Conservation (phyloP, 2,888 invertebrate species). For the Mycalesis mineus region DNA sequence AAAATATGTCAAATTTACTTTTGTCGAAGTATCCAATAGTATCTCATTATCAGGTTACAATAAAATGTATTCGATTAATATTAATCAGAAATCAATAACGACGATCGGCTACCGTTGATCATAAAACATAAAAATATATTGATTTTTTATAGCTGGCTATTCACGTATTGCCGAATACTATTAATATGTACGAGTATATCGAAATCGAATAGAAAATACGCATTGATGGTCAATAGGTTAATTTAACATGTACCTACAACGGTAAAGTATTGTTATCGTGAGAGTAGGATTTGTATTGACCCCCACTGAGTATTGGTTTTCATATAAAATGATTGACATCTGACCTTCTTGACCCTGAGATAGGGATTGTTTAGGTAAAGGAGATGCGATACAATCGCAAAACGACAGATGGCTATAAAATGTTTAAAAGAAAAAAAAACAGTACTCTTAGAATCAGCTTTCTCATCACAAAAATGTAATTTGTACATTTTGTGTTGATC, state of each 20-base stretch:
- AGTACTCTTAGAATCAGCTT: too few relatives aligned
- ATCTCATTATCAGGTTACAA: too few relatives aligned
- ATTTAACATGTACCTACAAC: background rate
- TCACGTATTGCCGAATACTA: background rate
- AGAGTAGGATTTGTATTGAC: slow-evolving; percentile 7
- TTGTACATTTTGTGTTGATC: too few relatives aligned
- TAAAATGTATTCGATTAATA: background rate
- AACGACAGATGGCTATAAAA: background rate
- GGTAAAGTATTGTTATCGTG: background rate
- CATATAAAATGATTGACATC: slow-evolving; percentile 19
- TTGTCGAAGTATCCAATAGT: too few relatives aligned
- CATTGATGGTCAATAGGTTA: background rate
- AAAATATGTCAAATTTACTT: too few relatives aligned
- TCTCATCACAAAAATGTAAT: too few relatives aligned
- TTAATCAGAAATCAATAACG: background rate
- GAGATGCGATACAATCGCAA: background rate
- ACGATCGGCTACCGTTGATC: too few relatives aligned
- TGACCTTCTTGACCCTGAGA: slow-evolving; percentile 19
- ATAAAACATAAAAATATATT: background rate
- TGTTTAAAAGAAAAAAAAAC: slow-evolving; percentile 1
- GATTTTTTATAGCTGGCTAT: background rate
- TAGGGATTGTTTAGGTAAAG: slow-evolving; percentile 2
- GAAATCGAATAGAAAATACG: background rate
- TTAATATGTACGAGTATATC: background rate
- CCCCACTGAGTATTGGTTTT: slow-evolving; percentile 12